These are phyloP conservation scores for Coracias cyanogaster DNA, from an alignment of 2,797 vertebrate species.

Conservation along the genomic window DNA sequence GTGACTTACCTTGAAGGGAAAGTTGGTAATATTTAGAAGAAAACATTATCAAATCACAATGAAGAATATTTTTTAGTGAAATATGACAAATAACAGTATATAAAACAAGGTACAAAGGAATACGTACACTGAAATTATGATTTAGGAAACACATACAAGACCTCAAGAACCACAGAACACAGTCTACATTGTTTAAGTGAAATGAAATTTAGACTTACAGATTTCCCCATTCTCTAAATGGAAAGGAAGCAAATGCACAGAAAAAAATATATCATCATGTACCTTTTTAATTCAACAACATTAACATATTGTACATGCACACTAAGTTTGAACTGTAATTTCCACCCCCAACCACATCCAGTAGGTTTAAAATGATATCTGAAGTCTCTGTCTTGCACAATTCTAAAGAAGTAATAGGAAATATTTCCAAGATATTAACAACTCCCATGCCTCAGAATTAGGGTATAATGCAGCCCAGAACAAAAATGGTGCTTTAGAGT, in stretches of 20 bases:
- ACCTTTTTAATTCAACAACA: neutral
- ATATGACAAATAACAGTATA: neutral
- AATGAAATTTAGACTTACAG: conserved; percentile 89
- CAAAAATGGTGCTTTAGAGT: neutral
- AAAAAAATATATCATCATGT: neutral
- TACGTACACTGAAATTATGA: neutral
- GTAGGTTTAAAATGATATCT: neutral
- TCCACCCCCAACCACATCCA: neutral
- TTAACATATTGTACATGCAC: neutral
- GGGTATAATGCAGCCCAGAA: neutral
- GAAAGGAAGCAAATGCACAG: conserved; percentile 84
- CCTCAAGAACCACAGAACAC: neutral
- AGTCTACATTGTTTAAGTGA: conserved; percentile 2
- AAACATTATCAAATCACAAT: neutral
- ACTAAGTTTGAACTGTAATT: neutral
- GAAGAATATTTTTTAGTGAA: neutral
- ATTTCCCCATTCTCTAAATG: conserved; percentile 95
- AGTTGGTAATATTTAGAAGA: neutral
- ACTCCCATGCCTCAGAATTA: neutral
- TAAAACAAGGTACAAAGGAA: neutral
- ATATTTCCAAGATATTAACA: neutral
- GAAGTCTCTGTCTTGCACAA: neutral
- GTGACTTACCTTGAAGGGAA: conserved; percentile 6
- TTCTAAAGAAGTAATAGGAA: neutral
- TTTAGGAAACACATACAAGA: neutral